Conservation (phyloP, 2,888 invertebrate species). For the Platycheirus albimanus region DNA sequence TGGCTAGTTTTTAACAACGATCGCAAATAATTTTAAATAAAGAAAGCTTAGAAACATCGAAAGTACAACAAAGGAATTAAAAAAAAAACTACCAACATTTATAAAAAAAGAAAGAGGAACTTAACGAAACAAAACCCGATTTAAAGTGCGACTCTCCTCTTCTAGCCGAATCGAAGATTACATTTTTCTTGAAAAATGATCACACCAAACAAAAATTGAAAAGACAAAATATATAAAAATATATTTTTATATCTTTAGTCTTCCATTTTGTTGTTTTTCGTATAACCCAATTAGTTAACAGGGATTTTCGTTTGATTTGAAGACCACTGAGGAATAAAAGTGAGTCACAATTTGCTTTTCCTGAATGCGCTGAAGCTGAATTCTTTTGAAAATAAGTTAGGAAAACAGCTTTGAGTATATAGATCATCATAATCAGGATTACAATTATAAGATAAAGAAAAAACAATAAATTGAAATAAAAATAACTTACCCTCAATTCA, state of each 20-base stretch:
- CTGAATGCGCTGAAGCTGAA: constrained; percentile 73
- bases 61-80: not conserved
- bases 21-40: too few species aligned
- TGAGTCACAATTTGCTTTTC: constrained; percentile 78
- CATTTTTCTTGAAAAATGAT: constrained; percentile 56
- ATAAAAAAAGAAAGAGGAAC: not conserved
- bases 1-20: too few species aligned
- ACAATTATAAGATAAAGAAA: constrained; percentile 33
- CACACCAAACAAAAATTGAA: constrained; percentile 70
- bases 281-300: constrained; percentile 80
- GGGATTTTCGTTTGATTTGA: constrained; percentile 80
- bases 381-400: constrained; percentile 54
- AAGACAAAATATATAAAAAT: constrained; percentile 48
- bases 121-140: too few species aligned
- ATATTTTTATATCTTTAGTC: not conserved
- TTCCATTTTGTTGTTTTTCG: constrained; percentile 1
- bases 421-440: constrained; percentile 68
- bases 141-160: not conserved
- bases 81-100: not conserved
- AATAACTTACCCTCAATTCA: constrained; percentile 83
- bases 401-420: constrained; percentile 73
- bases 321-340: constrained; percentile 80
- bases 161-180: constrained; percentile 52
- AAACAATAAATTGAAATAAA: constrained; percentile 3
- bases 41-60: too few species aligned